phyloP scores from a whole-genome alignment of 1,140 invertebrate species.

The Ephestia elutella region DNA sequence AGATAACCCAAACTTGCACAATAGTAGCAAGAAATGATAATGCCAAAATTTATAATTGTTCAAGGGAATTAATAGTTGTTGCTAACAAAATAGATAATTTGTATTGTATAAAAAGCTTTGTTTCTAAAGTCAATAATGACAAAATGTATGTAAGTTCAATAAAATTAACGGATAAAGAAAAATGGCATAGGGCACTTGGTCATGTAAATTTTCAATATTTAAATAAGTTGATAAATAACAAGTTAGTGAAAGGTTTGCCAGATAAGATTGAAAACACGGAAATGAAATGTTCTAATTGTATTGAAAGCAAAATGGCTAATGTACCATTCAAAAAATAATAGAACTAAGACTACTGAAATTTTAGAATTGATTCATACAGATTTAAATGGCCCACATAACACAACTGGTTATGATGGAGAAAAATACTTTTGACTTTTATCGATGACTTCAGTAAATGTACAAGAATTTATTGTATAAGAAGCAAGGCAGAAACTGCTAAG shows the following conservation, averaged over 20 bases:
- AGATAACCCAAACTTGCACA: constrained; percentile 28
- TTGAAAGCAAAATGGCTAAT: constrained; percentile 37
- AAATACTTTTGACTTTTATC: constrained; percentile 36
- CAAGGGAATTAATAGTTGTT: constrained; percentile 28
- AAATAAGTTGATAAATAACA: constrained; percentile 36
- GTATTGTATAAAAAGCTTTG: constrained; percentile 33
- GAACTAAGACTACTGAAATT: constrained; percentile 36
- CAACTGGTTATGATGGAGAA: constrained; percentile 37
- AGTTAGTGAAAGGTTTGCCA: constrained; percentile 36
- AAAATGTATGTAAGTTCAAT: constrained; percentile 20
- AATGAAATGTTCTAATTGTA: constrained; percentile 36
- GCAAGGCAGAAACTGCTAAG: constrained; percentile 34
- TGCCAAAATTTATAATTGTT: constrained; percentile 29
- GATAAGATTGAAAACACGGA: constrained; percentile 37
- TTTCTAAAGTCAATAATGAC: constrained; percentile 21
- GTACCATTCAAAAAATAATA: constrained; percentile 58
- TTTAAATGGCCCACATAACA: constrained; percentile 47
- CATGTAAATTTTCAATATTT: constrained; percentile 49
- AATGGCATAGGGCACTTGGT: constrained; percentile 39
- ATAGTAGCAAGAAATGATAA: constrained; percentile 29
- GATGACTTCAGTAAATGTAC: constrained; percentile 54
- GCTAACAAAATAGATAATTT: constrained; percentile 31
- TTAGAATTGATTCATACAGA: constrained; percentile 51
- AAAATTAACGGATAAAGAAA: constrained; percentile 32
- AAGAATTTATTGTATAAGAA: constrained; percentile 43